These are phyloP conservation scores for Platyrinchus mystaceus DNA, from an alignment of 2,797 vertebrate genomes.

Conservation along the genomic window DNA sequence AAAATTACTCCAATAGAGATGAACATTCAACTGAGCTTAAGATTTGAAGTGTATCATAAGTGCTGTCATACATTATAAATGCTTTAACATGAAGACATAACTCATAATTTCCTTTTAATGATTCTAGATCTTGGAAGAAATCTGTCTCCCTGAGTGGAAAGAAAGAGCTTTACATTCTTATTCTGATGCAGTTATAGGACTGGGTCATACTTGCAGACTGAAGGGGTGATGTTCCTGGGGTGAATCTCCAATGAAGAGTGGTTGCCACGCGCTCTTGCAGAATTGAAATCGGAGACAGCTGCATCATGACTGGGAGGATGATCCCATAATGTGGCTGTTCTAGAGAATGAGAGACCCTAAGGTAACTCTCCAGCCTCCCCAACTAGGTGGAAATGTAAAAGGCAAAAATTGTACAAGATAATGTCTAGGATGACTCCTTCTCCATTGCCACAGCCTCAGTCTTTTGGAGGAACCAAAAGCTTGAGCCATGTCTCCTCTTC, in stretches of 20 bases:
- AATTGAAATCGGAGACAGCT: not conserved
- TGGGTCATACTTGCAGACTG: not conserved
- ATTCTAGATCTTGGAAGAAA: not conserved
- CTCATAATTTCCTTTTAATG: not conserved
- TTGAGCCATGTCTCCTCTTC: not conserved
- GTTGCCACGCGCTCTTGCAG: fast-evolving
- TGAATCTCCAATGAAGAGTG: not conserved
- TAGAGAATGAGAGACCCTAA: not conserved
- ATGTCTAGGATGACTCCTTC: not conserved
- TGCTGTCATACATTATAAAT: not conserved
- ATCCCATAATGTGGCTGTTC: fast-evolving
- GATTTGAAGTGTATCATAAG: not conserved
- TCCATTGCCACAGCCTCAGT: fast-evolving
- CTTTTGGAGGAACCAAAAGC: not conserved
- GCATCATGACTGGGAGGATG: fast-evolving
- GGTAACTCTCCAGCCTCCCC: not conserved
- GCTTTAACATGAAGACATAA: not conserved
- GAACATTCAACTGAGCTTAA: not conserved
- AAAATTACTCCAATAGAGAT: not conserved
- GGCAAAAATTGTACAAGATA: not conserved
- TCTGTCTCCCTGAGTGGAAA: not conserved
- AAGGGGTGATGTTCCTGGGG: not conserved
- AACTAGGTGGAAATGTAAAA: not conserved
- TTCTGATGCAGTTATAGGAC: not conserved
- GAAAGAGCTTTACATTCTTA: not conserved